Percentiles rank a stretch among this genome's conserved stretches.
Evolutionary conservation across 2,797 vertebrate species (phyloP).

Genomic region (Notamacropus eugenii): DNA sequence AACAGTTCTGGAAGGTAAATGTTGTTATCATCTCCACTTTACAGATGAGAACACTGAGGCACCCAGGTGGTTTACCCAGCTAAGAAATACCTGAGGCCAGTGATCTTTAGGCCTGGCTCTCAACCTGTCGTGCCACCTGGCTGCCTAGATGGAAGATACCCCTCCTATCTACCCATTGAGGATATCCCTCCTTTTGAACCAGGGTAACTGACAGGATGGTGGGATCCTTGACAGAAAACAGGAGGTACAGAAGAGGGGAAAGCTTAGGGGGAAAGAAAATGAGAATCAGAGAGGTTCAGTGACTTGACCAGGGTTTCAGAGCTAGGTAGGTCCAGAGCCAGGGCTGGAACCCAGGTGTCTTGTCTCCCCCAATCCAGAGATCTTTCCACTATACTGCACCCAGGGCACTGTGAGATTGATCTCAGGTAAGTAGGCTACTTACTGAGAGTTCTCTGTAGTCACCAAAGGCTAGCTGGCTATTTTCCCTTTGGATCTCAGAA

Average conservation of each 20-base stretch:
- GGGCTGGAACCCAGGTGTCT: background rate
- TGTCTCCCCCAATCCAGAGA: background rate
- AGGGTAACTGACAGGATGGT: background rate
- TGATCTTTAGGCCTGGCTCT: background rate
- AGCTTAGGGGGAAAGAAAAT: background rate
- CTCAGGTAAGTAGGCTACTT: background rate
- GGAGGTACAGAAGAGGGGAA: background rate
- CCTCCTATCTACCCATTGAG: background rate
- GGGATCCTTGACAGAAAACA: background rate
- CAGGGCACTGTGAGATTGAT: background rate
- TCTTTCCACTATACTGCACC: background rate
- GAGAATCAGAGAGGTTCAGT: background rate
- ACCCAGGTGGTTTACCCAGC: background rate
- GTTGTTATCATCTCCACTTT: background rate
- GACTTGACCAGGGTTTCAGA: background rate
- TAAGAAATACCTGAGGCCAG: background rate
- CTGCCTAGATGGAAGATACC: background rate
- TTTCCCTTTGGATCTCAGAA: background rate
- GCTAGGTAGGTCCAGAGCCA: background rate
- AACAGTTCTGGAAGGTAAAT: background rate
- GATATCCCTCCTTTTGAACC: background rate
- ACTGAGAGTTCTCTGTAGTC: accelerated
- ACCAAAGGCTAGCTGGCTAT: background rate
- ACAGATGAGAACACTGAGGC: background rate
- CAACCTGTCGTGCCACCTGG: background rate